Evolutionary conservation across 2,797 vertebrate genomes (phyloP), one percentile per base, ranked within the genome.

Genomic region (Steatocranus sp.): DNA sequence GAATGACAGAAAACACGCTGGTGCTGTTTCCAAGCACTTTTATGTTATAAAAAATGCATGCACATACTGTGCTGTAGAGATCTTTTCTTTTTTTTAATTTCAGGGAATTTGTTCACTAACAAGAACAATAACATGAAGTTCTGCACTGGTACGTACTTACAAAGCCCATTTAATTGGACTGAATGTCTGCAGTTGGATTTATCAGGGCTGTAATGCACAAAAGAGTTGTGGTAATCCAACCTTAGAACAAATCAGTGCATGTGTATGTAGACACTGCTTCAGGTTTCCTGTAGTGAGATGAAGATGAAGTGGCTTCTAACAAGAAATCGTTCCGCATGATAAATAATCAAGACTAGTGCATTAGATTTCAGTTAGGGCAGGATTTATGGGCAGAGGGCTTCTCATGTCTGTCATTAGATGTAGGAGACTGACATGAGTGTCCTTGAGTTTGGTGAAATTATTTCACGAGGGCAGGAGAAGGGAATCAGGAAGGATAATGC

Each of bases 401-500:
- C 68, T 75, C 48, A 8, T 76, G 50, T 87, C 79, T 10, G 17
- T 77, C 76, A 75, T 80, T 77, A 79, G 66, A 83, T 76, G 46
- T n/a, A 79, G 63, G 83, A 68, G 41, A 30, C 49, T 76, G 87
- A 90, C 63, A 32, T 20, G 51, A 51, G 73, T 80, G 87, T 89
- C 86, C 88, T 90, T 89, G 83, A 92, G 82, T 36, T 80, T 73
- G 78, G 78, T 81, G 80, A 81, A 78, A 51, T 61, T 14, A 70
- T 87, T 75, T 85, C 49, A 77, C 43, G 63, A 73, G 32, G 23
- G 30, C 61, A 66, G 43, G 58, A 80, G 75, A 73, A 66, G 11
- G 23, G 54, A 75, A 75, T 68, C 58, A 46, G 38, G 50, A 84
- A 49, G 58, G 70, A 87, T 51, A 75, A 34, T 78, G 51, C 49